Evolutionary conservation across 2,113 vertebrate species (phyloP).

Genomic region (Nyctereutes procyonoides): DNA sequence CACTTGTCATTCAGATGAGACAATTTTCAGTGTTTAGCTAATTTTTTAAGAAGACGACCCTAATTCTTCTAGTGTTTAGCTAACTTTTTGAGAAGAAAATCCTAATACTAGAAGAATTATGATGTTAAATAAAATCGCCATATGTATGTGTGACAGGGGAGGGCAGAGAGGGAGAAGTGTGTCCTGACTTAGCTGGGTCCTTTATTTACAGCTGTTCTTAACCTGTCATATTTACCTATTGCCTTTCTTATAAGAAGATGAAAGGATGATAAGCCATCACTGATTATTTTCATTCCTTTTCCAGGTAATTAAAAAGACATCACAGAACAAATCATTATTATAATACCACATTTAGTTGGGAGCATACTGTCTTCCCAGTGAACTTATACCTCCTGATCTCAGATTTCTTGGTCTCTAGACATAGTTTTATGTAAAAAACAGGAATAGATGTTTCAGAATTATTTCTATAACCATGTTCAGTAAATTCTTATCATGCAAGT

Average conservation of each 20-base stretch:
- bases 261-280: neutral
- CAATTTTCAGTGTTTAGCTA: neutral
- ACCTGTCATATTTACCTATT: neutral
- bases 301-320: neutral
- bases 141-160: neutral
- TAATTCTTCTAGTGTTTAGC: neutral
- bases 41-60: neutral
- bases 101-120: neutral
- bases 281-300: neutral
- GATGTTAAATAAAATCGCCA: neutral
- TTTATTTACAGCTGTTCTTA: neutral
- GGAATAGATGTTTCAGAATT: neutral
- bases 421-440: neutral
- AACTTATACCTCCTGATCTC: neutral
- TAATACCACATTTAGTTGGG: neutral
- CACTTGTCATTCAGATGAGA: neutral
- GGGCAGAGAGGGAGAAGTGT: neutral
- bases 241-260: neutral
- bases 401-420: constrained; percentile 16
- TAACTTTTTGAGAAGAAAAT: neutral
- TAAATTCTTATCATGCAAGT: neutral
- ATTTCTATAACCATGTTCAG: neutral
- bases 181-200: neutral
- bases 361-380: neutral
- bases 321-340: neutral